Evolutionary conservation across 2,797 vertebrate genomes (phyloP).

Genomic region (Lophius americanus): DNA sequence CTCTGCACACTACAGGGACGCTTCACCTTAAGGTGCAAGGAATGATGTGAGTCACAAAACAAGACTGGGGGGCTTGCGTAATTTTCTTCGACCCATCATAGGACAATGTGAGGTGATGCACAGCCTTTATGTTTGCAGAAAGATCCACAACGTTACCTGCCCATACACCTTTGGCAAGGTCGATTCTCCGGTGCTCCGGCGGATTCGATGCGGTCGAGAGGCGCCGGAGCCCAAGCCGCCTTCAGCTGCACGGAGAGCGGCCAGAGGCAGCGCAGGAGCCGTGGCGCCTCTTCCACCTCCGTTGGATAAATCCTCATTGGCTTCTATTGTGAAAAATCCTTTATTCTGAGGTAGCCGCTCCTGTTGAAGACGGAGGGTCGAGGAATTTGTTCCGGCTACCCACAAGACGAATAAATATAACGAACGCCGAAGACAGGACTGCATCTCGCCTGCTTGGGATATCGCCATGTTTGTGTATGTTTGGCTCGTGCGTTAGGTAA

Average conservation of each 20-base stretch:
- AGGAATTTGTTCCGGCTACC: constrained; percentile 48
- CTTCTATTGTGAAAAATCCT: constrained; percentile 79
- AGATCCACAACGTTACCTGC: constrained; percentile 81
- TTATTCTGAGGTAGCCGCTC: constrained; percentile 77
- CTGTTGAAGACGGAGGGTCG: constrained; percentile 67
- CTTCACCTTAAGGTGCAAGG: constrained; percentile 23
- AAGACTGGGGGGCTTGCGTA: constrained; percentile 28
- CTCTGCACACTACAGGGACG: background rate
- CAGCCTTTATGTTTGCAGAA: background rate
- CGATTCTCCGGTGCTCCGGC: constrained; percentile 80
- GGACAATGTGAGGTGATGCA: constrained; percentile 38
- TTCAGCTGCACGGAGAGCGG: constrained; percentile 54
- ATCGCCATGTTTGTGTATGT: constrained; percentile 87
- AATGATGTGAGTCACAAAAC: constrained; percentile 26
- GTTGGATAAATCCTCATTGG: constrained; percentile 51
- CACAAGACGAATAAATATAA: constrained; percentile 68
- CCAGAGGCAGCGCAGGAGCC: constrained; percentile 58
- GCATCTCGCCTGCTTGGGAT: constrained; percentile 73
- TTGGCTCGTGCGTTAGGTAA: constrained; percentile 42
- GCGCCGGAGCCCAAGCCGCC: constrained; percentile 55
- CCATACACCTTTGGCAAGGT: constrained; percentile 91
- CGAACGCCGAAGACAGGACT: constrained; percentile 51
- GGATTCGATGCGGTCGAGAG: constrained; percentile 70
- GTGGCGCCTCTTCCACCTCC: constrained; percentile 64
- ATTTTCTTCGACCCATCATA: constrained; percentile 22